phyloP scores from a whole-genome alignment of 1,140 invertebrate genomes.

The Drosophila nigromelanica region DNA sequence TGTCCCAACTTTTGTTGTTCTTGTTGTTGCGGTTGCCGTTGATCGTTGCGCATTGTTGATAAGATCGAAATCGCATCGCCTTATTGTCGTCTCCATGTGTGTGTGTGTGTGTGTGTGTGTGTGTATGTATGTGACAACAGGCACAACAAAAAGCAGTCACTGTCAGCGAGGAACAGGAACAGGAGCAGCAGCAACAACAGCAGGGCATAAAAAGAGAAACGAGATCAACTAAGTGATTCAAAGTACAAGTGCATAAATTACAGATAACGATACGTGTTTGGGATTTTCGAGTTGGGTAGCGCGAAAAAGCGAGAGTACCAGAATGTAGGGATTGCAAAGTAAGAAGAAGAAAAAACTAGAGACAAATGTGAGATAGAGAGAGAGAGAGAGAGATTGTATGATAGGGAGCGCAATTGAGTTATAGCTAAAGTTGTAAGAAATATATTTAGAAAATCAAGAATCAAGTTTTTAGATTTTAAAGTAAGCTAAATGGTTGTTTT shows the following conservation, averaged over 20 bases:
- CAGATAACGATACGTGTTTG: conserved; percentile 71
- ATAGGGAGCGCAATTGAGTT: too few species aligned
- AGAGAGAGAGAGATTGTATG: neutral
- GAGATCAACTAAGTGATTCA: conserved; percentile 73
- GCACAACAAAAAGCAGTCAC: conserved; percentile 50
- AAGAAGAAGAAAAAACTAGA: neutral
- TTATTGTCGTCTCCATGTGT: conserved; percentile 44
- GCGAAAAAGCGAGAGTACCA: conserved; percentile 21
- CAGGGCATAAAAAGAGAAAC: conserved; percentile 42
- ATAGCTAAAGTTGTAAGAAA: too few species aligned
- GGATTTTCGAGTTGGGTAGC: conserved; percentile 27
- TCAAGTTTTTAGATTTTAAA: too few species aligned
- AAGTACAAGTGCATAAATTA: conserved; percentile 82
- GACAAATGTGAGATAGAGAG: neutral
- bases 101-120: conserved; percentile 18
- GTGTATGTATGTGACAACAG: conserved; percentile 63
- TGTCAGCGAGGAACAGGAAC: conserved; percentile 23
- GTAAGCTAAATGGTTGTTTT: too few species aligned
- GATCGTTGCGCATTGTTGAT: conserved; percentile 75
- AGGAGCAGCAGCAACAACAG: conserved; percentile 11
- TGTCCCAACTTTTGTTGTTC: conserved; percentile 56
- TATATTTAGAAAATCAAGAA: too few species aligned
- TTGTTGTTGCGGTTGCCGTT: conserved; percentile 46
- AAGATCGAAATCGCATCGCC: conserved; percentile 75
- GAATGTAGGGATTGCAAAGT: neutral